Evolutionary conservation across 2,113 vertebrate species (phyloP).

Genomic region (Tenebrosternarchus preto): DNA sequence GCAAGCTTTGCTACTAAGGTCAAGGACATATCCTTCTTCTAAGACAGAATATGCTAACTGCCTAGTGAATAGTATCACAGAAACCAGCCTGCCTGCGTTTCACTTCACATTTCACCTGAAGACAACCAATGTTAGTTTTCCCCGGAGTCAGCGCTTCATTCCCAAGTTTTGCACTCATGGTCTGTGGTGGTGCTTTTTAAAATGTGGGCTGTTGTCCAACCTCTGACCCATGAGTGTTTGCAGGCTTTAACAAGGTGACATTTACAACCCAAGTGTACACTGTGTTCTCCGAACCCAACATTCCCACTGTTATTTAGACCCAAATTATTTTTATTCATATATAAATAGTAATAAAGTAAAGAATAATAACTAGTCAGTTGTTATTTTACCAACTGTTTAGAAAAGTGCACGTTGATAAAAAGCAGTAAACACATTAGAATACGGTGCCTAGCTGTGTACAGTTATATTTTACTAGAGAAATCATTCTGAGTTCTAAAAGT

Average conservation of each 20-base stretch:
- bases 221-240: conserved; percentile 68
- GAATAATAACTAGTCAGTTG: too few relatives aligned
- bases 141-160: not conserved
- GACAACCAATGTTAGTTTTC: not conserved
- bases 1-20: not conserved
- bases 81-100: conserved; percentile 17
- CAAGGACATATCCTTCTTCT: not conserved
- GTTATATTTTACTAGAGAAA: too few relatives aligned
- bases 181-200: conserved; percentile 61
- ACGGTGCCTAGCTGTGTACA: too few relatives aligned
- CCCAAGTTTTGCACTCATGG: conserved; percentile 2
- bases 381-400: too few relatives aligned
- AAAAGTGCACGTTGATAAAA: too few relatives aligned
- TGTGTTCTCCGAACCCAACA: conserved; percentile 54
- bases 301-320: conserved; percentile 43
- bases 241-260: conserved; percentile 70
- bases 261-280: conserved; percentile 64
- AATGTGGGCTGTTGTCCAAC: conserved; percentile 64
- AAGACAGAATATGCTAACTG: not conserved
- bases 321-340: conserved; percentile 40
- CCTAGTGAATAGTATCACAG: not conserved
- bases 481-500: too few relatives aligned
- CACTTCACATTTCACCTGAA: not conserved
- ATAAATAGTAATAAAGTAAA: too few relatives aligned
- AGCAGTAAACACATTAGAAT: too few relatives aligned